phyloP scores from a whole-genome alignment of 1,140 invertebrate species.

The Orussus abietinus region DNA sequence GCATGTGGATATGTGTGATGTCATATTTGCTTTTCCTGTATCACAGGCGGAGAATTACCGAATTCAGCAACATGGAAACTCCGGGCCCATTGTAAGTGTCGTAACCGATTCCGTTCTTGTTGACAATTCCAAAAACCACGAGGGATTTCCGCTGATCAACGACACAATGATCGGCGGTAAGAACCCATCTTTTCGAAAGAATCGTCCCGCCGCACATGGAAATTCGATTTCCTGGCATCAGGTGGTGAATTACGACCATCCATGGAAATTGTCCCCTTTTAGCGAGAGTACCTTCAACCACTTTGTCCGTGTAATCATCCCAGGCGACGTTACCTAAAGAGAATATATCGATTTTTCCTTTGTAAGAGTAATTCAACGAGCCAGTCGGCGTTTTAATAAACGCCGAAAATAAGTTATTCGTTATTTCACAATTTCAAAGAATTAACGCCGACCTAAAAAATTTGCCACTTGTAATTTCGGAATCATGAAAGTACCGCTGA shows the following conservation, averaged over 20 bases:
- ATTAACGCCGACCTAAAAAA: no score
- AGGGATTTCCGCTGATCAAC: background rate
- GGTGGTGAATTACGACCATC: conserved; percentile 19
- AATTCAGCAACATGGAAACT: conserved; percentile 5
- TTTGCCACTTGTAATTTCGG: no score
- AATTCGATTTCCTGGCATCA: conserved; percentile 1
- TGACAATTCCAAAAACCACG: conserved; percentile 17
- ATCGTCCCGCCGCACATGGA: conserved; percentile 22
- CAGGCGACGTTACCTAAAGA: no score
- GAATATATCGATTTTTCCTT: no score
- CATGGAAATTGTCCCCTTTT: conserved; percentile 20
- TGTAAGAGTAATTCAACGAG: no score
- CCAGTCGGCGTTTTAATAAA: no score
- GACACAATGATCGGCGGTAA: conserved; percentile 25
- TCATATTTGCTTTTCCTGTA: conserved; percentile 12
- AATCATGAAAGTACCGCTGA: no score
- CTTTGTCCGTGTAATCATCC: conserved; percentile 7
- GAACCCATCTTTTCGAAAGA: conserved; percentile 20
- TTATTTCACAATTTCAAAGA: no score
- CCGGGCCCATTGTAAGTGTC: conserved; percentile 10
- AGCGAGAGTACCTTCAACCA: conserved; percentile 15
- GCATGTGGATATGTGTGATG: conserved; percentile 22
- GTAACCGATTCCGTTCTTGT: conserved; percentile 14
- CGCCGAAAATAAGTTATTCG: no score
- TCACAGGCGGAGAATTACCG: conserved; percentile 2